Conservation (phyloP, 2,888 invertebrate genomes). For the Apodemia zela region DNA sequence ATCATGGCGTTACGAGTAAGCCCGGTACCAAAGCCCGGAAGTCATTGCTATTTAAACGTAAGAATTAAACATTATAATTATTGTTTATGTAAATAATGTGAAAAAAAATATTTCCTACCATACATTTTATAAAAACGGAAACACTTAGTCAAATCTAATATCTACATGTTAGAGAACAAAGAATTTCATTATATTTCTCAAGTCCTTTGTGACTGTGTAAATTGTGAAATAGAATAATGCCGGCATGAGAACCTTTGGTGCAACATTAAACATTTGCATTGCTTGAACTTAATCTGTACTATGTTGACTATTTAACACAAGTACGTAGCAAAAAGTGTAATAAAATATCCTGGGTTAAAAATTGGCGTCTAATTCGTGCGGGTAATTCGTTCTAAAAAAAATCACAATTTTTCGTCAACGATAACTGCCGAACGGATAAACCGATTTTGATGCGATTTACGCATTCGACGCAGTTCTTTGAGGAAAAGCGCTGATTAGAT, state of each 20-base stretch:
- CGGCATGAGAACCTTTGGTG: slow-evolving; percentile 8
- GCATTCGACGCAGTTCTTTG: too few species aligned
- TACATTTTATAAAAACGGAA: slow-evolving; percentile 4
- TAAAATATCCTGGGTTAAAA: not conserved
- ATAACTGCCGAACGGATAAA: too few species aligned
- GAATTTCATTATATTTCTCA: slow-evolving; percentile 11
- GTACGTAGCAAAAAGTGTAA: not conserved
- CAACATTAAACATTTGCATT: not conserved
- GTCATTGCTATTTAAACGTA: too few species aligned
- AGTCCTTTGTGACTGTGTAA: slow-evolving; percentile 8
- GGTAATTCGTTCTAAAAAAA: too few species aligned
- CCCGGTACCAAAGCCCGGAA: too few species aligned
- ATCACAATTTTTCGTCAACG: too few species aligned
- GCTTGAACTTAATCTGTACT: not conserved
- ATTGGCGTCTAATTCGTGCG: too few species aligned
- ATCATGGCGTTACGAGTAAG: too few species aligned
- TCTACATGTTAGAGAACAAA: slow-evolving; percentile 6
- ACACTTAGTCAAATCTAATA: slow-evolving; percentile 5
- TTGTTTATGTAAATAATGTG: not conserved
- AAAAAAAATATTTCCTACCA: not conserved
- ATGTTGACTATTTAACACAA: not conserved
- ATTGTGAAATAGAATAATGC: slow-evolving; percentile 12
- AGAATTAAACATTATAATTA: too few species aligned
- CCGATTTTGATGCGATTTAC: too few species aligned
- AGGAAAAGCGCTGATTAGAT: too few species aligned